Conservation (phyloP, 2,888 invertebrate genomes). For the Leptopilina myrica region DNA sequence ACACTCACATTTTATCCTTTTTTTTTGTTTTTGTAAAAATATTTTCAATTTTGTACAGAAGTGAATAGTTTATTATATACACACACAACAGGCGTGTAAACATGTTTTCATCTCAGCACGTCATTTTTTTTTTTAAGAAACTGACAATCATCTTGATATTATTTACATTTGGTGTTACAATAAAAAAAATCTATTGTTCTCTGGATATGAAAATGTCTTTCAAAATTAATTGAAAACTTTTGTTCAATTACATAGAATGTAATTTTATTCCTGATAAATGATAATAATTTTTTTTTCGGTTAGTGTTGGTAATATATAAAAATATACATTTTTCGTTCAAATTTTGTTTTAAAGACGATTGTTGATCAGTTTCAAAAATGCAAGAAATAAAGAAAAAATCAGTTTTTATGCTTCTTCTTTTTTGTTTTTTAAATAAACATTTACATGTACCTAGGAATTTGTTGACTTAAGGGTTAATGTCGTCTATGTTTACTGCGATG, state of each 20-base stretch:
- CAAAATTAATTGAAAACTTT: too few relatives aligned
- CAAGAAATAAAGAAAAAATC: not conserved
- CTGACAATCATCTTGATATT: not conserved
- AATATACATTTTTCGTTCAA: not conserved
- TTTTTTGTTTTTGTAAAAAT: slow-evolving; percentile 33
- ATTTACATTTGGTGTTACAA: slow-evolving; percentile 22
- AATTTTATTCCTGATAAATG: too few relatives aligned
- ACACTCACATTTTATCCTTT: not conserved
- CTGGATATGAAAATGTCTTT: too few relatives aligned
- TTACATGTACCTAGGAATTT: slow-evolving; percentile 26
- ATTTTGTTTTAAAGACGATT: not conserved
- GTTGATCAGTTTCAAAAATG: not conserved
- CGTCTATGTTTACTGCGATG: slow-evolving; percentile 72
- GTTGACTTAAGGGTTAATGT: slow-evolving; percentile 61
- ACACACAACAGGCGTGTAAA: not conserved
- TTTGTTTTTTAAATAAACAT: not conserved
- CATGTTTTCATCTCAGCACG: not conserved
- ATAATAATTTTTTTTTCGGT: not conserved
- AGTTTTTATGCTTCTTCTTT: not conserved
- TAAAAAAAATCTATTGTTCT: not conserved
- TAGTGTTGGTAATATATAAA: not conserved
- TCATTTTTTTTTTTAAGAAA: not conserved
- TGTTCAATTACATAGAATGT: too few relatives aligned
- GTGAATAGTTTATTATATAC: slow-evolving; percentile 24
- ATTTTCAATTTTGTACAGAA: slow-evolving; percentile 35